phyloP scores from a whole-genome alignment of 2,797 vertebrate species.

The Valencia hispanica region DNA sequence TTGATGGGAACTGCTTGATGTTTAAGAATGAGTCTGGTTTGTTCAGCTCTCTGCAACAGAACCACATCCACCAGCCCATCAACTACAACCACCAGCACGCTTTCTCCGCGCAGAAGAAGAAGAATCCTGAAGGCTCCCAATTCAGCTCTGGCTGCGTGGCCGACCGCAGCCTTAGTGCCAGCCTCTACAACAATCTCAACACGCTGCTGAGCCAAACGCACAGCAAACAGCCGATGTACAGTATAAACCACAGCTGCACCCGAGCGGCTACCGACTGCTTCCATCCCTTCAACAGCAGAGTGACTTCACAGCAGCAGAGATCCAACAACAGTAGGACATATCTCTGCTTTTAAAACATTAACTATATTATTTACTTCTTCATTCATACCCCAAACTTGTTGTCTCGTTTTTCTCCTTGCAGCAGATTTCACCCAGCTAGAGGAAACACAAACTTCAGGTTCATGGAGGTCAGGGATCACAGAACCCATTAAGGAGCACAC shows the following conservation, averaged over 20 bases:
- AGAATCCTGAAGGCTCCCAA: slow-evolving; percentile 41
- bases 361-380: neutral
- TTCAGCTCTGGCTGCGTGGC: slow-evolving; percentile 52
- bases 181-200: slow-evolving; percentile 81
- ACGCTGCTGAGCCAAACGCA: slow-evolving; percentile 74
- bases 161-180: slow-evolving; percentile 65
- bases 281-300: slow-evolving; percentile 48
- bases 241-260: slow-evolving; percentile 41
- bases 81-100: slow-evolving; percentile 58
- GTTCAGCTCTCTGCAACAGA: slow-evolving; percentile 75
- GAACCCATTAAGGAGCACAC: slow-evolving; percentile 62
- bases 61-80: slow-evolving; percentile 46
- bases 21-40: slow-evolving; percentile 82
- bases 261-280: slow-evolving; percentile 33
- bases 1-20: slow-evolving; percentile 76
- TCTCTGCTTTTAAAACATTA: neutral
- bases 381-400: slow-evolving; percentile 6
- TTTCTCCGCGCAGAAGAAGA: slow-evolving; percentile 47
- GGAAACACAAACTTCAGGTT: slow-evolving; percentile 44
- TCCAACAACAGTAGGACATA: slow-evolving; percentile 53
- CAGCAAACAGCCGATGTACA: slow-evolving; percentile 56
- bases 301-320: slow-evolving; percentile 37
- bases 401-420: slow-evolving; percentile 20
- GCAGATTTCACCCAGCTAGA: slow-evolving; percentile 55
- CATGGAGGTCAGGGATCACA: slow-evolving; percentile 67